A percentile compares a stretch with the other conserved stretches of the same genome.
These are phyloP conservation scores for Meiosimyza platycephala DNA, from an alignment of 2,888 invertebrate genomes.

Conservation along the genomic window DNA sequence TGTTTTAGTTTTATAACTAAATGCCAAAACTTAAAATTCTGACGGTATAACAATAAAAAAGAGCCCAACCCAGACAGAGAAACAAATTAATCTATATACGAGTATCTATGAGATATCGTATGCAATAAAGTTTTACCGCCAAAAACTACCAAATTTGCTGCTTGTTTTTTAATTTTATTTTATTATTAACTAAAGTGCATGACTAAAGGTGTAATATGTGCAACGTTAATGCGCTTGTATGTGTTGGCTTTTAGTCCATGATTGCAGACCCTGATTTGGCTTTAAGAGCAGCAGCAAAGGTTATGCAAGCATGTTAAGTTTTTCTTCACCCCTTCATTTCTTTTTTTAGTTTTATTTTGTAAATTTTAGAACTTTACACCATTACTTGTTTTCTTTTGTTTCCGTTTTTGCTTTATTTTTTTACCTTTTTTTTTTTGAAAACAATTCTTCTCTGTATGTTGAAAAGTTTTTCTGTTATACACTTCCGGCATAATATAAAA, in stretches of 20 bases:
- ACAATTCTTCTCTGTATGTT: neutral
- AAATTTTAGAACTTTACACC: conserved; percentile 35
- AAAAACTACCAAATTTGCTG: conserved; percentile 18
- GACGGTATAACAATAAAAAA: neutral
- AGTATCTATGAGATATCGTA: conserved; percentile 1
- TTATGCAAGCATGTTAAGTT: conserved; percentile 31
- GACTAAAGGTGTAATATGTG: conserved; percentile 7
- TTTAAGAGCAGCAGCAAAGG: neutral
- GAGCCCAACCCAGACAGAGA: neutral
- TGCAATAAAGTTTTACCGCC: conserved; percentile 29
- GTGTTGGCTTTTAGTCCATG: neutral
- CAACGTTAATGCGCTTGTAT: neutral
- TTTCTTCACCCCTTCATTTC: conserved; percentile 5
- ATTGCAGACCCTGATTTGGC: conserved; percentile 14
- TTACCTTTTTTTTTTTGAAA: conserved; percentile 43
- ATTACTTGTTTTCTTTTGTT: conserved; percentile 36
- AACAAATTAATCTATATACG: conserved; percentile 22
- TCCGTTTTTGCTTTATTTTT: conserved; percentile 44
- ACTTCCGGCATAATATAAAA: conserved; percentile 44
- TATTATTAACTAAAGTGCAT: neutral
- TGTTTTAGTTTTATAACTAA: conserved; percentile 39
- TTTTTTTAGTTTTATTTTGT: conserved; percentile 18
- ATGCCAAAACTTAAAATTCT: conserved; percentile 8
- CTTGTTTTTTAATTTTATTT: neutral
- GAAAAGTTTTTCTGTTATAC: conserved; percentile 33